Evolutionary conservation across 2,797 vertebrate genomes (phyloP), one percentile per base, ranked within the genome.

Genomic region (Thaleichthys pacificus): DNA sequence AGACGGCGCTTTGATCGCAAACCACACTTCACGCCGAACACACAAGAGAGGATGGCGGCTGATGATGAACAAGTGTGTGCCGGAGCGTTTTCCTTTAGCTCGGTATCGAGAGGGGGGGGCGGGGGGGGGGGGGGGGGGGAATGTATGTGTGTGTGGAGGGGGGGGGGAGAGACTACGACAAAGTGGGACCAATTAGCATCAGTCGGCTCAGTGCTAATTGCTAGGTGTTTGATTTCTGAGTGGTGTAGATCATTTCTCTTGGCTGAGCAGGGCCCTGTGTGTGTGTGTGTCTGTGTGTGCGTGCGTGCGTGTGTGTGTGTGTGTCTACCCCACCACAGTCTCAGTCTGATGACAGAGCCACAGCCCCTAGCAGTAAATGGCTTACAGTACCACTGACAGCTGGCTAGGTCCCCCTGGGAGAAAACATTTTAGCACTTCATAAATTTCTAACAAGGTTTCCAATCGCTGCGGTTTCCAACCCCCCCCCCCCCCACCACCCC

Each of bases 391-490:
- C 87, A 88, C 92, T 88, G 93, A 94, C 96, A 96, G 95, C 95
- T 95, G 95, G 95, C 94, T 87, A 86, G 91, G 86, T 83, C 93
- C 89, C 96, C 92, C 94, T 87, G 91, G 95, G 95, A 96, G 89
- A 91, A 94, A 96, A 94, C 95, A 96, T 96, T 97, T 98, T 97
- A 98, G 95, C 96, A 96, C 96, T 97, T 97, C 96, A 97, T 98
- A 97, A 96, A 98, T 98, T 97, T 95, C 95, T 97, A 97, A 98
- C 95, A 96, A 97, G 96, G 95, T 97, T 96, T 97, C 95, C 95
- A 95, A 97, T 96, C 93, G 93, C 94, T 92, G 91, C 91, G 60
- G 82, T 94, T 95, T 95, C 93, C 93, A 88, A 82, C 92, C 91
- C 83, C 88, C 17, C 91, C 83, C 88, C 17, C 38, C 38, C 38